Evolutionary conservation across 1,140 invertebrate species (phyloP), one percentile per base, ranked within the genome.

Genomic region (Drosophila asahinai): DNA sequence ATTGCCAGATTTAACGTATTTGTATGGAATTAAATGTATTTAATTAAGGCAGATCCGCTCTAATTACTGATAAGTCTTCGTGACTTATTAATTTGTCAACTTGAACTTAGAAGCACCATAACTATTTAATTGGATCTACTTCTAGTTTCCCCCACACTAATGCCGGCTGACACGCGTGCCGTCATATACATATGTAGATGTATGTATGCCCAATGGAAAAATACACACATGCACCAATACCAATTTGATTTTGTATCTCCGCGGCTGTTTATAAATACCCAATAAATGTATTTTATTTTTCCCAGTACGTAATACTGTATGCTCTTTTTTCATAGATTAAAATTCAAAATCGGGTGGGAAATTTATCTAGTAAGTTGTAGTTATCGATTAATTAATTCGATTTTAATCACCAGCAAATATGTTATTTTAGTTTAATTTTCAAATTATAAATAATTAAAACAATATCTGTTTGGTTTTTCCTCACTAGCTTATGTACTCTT

Each of bases 221-320:
- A 51, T 66, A 42, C 65, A 68, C 22, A 33, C 12, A 66, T 22
- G 3, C 40, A 61, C 57, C 14, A 33, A 47, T 22, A 67, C 60
- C 19, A n/a, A 48, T 19, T 17, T 15, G n/a, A 36, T 33, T 25
- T 45, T 25, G 30, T 66, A 27, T 66, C 17, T 33, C 15, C 1
- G 30, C 42, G 19, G 40, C 22, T 63, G 59, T 49, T 65, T 64
- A 68, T 65, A 68, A 65, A 68, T 68, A 68, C 65, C 22, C 43
- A 52, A 70, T 42, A 49, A 27, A 17, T 12, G 12, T 27, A 36
- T 1, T 27, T 33, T 12, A 12, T 14, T 27, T 15, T 9, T 0
- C 3, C 9, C 0, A 12, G 9, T 17, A 30, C 6, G 11, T 33
- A 65, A n/a, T 15, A 30, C 22, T 7, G 14, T 5, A 64, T 64